phyloP scores from a whole-genome alignment of 1,140 invertebrate genomes.

The Scaptomyza pallida region DNA sequence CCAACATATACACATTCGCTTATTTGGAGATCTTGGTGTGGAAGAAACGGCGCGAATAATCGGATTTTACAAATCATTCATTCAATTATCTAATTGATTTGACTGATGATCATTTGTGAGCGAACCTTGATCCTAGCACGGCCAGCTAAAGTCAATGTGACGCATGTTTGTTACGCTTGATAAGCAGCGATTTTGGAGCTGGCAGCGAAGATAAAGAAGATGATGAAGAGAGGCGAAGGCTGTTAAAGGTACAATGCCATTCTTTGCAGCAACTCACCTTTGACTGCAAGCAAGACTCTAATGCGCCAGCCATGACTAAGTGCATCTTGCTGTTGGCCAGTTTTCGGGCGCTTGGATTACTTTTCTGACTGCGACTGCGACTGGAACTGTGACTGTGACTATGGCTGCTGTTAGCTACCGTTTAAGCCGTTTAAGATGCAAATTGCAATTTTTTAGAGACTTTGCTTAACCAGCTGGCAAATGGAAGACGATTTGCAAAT shows the following conservation, averaged over 20 bases:
- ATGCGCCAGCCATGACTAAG: constrained; percentile 71
- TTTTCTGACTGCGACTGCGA: constrained; percentile 9
- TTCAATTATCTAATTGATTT: constrained; percentile 81
- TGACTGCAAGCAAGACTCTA: constrained; percentile 41
- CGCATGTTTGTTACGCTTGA: constrained; percentile 77
- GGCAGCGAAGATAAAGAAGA: constrained; percentile 10
- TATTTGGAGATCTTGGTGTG: constrained; percentile 1
- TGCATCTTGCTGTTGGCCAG: constrained; percentile 40
- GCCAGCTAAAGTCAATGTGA: constrained; percentile 61
- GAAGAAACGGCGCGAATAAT: constrained; percentile 58
- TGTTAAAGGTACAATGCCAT: constrained; percentile 34
- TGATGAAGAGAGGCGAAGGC: constrained; percentile 13
- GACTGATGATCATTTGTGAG: constrained; percentile 78
- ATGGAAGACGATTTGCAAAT: constrained; percentile 9
- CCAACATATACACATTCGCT: background rate
- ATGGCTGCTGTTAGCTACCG: constrained; percentile 35
- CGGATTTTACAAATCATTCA: constrained; percentile 82
- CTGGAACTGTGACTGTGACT: constrained; percentile 9
- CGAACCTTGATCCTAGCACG: constrained; percentile 67
- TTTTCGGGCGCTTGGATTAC: constrained; percentile 54
- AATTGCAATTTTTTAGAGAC: constrained; percentile 44
- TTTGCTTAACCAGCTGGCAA: constrained; percentile 12
- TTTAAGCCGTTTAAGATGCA: constrained; percentile 50
- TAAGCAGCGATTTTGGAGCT: constrained; percentile 38
- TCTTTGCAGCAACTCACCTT: constrained; percentile 52